Conservation (phyloP, 2,113 vertebrate species). For the Laticauda colubrina region DNA sequence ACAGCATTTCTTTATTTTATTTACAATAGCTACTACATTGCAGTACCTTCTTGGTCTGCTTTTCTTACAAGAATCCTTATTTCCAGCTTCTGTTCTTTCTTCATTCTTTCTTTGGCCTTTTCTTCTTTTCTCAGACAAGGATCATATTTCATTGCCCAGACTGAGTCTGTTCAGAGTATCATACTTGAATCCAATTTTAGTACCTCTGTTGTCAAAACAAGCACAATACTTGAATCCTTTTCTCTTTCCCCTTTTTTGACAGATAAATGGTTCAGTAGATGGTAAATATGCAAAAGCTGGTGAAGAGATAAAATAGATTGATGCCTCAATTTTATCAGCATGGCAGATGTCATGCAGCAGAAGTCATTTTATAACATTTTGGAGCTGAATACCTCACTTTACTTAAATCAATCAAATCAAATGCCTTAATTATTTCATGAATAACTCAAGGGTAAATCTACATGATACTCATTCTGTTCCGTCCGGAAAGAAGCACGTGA, state of each 20-base stretch:
- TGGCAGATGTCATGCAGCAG: background rate
- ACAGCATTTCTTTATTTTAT: background rate
- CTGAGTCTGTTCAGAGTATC: background rate
- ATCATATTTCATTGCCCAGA: background rate
- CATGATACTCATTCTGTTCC: background rate
- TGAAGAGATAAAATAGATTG: background rate
- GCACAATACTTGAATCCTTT: background rate
- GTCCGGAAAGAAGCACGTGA: no score
- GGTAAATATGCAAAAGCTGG: background rate
- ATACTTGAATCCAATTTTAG: background rate
- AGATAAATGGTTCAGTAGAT: background rate
- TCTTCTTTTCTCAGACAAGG: background rate
- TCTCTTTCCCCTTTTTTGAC: background rate
- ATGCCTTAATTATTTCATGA: background rate
- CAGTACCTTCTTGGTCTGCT: background rate
- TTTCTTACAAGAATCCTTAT: background rate
- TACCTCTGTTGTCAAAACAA: background rate
- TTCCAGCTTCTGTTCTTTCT: background rate
- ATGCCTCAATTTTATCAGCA: background rate
- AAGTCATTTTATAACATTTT: background rate
- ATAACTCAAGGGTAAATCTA: background rate
- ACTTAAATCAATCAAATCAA: background rate
- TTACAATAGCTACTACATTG: background rate
- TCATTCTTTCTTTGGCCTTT: background rate
- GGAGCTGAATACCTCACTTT: background rate